phyloP scores from a whole-genome alignment of 92 coral and sea anemone species.

The Palythoa caribaeorum region DNA sequence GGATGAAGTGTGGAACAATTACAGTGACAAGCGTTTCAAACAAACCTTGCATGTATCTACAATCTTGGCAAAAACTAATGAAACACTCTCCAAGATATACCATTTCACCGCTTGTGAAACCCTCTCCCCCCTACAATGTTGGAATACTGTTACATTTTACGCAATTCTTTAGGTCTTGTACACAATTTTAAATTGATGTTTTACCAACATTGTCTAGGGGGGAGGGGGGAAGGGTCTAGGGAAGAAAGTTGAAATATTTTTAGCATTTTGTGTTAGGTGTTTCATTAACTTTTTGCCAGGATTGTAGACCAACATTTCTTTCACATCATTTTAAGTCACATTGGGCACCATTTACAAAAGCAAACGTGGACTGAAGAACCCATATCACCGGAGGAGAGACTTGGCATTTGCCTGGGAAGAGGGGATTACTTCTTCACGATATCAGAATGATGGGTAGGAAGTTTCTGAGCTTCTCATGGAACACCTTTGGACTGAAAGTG shows the following conservation, averaged over 20 bases:
- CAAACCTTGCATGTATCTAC: not conserved
- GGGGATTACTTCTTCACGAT: not conserved
- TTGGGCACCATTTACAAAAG: not conserved
- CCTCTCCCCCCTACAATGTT: no score
- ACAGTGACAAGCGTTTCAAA: not conserved
- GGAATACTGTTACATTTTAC: no score
- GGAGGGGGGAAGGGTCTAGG: no score
- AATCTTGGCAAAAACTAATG: no score
- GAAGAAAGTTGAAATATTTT: no score
- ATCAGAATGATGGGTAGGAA: not conserved
- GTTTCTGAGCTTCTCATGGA: not conserved
- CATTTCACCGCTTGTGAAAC: no score
- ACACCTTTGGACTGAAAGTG: slow-evolving; percentile 1
- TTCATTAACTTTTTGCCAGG: no score
- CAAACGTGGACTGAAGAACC: not conserved
- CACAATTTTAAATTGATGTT: no score
- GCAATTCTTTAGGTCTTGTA: no score
- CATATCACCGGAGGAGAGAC: not conserved
- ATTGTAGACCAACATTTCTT: not conserved
- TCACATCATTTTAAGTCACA: not conserved
- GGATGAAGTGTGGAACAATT: slow-evolving; percentile 2
- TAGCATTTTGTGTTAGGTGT: no score
- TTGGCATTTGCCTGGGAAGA: not conserved
- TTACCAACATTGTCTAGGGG: no score
- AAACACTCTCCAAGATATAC: no score